Evolutionary conservation across 1,140 invertebrate genomes (phyloP), one percentile per base, ranked within the genome.

Genomic region (Drosophila repleta): DNA sequence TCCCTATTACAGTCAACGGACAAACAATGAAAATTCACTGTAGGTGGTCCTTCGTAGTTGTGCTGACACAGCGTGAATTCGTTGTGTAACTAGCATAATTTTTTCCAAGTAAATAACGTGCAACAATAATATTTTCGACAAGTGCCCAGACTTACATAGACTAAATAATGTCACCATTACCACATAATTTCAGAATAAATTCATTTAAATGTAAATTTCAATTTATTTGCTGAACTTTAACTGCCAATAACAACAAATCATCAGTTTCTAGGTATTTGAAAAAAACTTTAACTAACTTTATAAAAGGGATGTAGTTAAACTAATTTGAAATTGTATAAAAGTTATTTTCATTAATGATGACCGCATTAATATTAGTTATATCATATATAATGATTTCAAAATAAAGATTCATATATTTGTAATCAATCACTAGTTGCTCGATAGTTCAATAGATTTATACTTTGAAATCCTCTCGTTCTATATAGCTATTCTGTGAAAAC

Each of bases 1-100:
- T 83, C 67, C 75, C 39, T 60, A 82, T 72, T 71, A 62, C 61
- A 77, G 64, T 74, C 68, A 73, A 62, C 67, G 51, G 53, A 24
- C 65, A 76, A 73, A 67, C 68, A 79, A 66, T 77, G 41, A 17
- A 48, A 49, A 7, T 46, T 37, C 55, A 62, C 48, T 48, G 58
- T 46, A 43, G 65, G 65, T 48, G 24, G 60, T 18, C 20, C n/a
- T 15, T 18, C 8, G 41, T 18, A 68, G 61, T 60, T 61, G 56
- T 48, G 56, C 64, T 61, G 64, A 62, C 70, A 29, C 70, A 73
- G 70, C 64, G 15, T 61, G 64, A 73, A 41, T 49, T 56, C 63
- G 51, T 58, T 58, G 39, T 39, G 53, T 56, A 58, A 21, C 56
- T 53, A 24, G 55, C 39, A 72, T 20, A 52, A 68, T 24, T 55